phyloP scores from a whole-genome alignment of 2,797 vertebrate genomes.

The Spondyliosoma cantharus region DNA sequence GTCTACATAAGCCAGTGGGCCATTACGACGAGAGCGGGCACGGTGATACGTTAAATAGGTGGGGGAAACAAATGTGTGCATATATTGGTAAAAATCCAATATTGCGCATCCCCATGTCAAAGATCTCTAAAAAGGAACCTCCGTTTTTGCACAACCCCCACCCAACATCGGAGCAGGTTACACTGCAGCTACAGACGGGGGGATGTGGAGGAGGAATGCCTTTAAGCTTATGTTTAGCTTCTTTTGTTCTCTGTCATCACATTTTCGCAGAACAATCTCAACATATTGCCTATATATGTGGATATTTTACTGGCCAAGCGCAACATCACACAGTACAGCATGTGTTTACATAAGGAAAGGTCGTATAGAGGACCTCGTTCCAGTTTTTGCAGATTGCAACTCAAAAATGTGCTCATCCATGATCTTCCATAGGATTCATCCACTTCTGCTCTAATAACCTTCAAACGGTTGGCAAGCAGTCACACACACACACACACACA shows the following conservation, averaged over 20 bases:
- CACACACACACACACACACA: background rate
- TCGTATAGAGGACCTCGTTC: background rate
- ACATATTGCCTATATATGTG: background rate
- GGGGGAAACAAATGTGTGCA: no score
- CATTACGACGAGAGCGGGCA: no score
- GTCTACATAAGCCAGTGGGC: no score
- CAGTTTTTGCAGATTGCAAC: background rate
- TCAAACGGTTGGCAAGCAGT: slow-evolving; percentile 25
- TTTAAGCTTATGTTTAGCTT: background rate
- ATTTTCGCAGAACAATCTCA: background rate
- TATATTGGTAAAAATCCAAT: no score
- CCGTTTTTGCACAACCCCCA: background rate
- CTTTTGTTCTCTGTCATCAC: background rate
- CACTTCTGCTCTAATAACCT: slow-evolving; percentile 59
- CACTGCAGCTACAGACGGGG: background rate
- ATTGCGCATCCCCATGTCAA: no score
- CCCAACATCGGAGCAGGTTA: slow-evolving; percentile 1
- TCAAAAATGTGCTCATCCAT: slow-evolving; percentile 19
- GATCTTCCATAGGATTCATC: slow-evolving; percentile 42
- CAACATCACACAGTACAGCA: no score
- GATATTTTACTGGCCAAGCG: background rate
- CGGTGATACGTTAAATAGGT: no score
- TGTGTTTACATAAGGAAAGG: background rate
- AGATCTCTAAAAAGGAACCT: background rate
- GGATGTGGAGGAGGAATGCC: background rate